phyloP scores from a whole-genome alignment of 2,888 invertebrate species.

The Oithona nana region DNA sequence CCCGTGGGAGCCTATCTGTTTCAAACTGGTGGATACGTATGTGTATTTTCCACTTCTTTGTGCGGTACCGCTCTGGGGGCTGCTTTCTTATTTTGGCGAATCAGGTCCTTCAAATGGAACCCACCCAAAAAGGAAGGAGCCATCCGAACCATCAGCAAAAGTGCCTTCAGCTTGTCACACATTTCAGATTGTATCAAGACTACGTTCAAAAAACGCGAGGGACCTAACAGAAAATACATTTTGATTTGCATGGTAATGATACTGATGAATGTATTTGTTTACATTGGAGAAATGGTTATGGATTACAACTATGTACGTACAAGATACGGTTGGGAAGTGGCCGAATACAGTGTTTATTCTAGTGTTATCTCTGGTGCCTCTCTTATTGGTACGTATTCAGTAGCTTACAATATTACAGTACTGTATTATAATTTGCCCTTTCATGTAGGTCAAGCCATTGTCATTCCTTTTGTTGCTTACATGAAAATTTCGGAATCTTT shows the following conservation, averaged over 20 bases:
- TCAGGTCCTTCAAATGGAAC: not conserved
- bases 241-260: not conserved
- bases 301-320: constrained; percentile 4
- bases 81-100: not conserved
- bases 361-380: not conserved
- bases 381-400: not conserved
- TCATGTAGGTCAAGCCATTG: not conserved
- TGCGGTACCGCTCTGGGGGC: not conserved
- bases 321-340: constrained; percentile 1
- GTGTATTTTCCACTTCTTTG: not conserved
- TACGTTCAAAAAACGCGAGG: not conserved
- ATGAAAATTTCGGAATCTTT: not conserved
- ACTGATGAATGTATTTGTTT: not conserved
- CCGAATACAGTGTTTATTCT: constrained; percentile 1
- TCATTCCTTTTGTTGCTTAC: not conserved
- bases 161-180: not conserved
- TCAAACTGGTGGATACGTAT: not conserved
- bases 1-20: not conserved
- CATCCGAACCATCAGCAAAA: not conserved
- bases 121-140: not conserved
- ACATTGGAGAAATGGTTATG: not conserved
- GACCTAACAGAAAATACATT: not conserved
- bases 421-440: not conserved
- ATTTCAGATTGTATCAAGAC: not conserved
- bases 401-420: not conserved